Evolutionary conservation across 1,140 invertebrate species (phyloP).

Genomic region (Neotoxoptera formosana): DNA sequence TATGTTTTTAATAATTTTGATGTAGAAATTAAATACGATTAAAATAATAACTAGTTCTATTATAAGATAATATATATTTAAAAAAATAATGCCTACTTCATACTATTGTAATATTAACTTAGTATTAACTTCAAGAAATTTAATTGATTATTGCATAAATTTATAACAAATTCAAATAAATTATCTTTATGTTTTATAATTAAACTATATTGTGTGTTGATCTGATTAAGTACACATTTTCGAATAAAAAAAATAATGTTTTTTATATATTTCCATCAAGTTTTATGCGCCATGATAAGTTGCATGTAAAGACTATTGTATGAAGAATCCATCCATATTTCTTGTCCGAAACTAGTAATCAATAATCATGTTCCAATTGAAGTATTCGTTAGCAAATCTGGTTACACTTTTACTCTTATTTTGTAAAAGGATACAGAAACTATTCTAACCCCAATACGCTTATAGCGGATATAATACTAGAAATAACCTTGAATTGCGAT

Average conservation of each 20-base stretch:
- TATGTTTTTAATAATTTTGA: background rate
- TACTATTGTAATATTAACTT: background rate
- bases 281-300: background rate
- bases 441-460: background rate
- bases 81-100: background rate
- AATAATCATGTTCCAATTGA: slow-evolving; percentile 3
- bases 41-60: background rate
- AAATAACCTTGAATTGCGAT: background rate
- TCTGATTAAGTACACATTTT: background rate
- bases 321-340: background rate
- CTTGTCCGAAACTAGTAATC: background rate
- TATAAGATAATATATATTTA: no score
- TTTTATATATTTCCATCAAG: background rate
- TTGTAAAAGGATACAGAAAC: slow-evolving; percentile 2
- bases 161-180: background rate
- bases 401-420: slow-evolving; percentile 26
- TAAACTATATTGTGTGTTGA: background rate
- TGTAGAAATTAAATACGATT: background rate
- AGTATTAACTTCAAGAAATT: background rate
- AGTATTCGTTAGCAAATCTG: background rate
- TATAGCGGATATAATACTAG: slow-evolving; percentile 9
- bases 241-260: background rate
- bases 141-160: background rate
- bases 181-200: background rate
- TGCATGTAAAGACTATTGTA: background rate